Conservation (phyloP, 2,113 vertebrate genomes). For the Apus apus region DNA sequence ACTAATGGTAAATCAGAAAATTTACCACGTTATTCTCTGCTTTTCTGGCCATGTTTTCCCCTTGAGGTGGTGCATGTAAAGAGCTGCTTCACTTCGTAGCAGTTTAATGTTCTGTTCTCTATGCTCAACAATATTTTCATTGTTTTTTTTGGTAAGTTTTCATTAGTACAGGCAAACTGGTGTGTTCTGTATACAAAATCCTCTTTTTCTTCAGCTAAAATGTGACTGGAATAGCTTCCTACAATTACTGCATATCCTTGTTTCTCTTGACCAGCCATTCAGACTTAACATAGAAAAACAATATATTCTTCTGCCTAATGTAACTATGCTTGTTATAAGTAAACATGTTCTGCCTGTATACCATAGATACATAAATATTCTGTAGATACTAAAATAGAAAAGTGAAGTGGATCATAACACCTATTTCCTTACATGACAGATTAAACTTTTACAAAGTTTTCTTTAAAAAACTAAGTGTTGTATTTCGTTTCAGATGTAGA, state of each 20-base stretch:
- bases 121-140: not conserved
- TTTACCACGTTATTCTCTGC: not conserved
- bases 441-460: accelerated
- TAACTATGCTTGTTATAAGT: not conserved
- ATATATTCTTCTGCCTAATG: not conserved
- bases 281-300: not conserved
- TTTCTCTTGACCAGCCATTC: not conserved
- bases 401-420: not conserved
- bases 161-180: not conserved
- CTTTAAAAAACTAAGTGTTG: not conserved
- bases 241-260: accelerated
- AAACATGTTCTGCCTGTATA: not conserved
- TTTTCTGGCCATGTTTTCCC: not conserved
- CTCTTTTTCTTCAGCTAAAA: not conserved
- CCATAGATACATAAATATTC: not conserved
- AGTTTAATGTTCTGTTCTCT: not conserved
- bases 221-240: not conserved
- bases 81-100: not conserved
- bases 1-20: not conserved
- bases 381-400: not conserved
- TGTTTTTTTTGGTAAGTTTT: not conserved
- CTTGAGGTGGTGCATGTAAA: not conserved
- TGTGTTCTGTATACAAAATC: not conserved
- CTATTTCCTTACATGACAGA: not conserved
- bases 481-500: not conserved